phyloP scores from a whole-genome alignment of 2,113 vertebrate genomes.

The Jaculus jaculus region DNA sequence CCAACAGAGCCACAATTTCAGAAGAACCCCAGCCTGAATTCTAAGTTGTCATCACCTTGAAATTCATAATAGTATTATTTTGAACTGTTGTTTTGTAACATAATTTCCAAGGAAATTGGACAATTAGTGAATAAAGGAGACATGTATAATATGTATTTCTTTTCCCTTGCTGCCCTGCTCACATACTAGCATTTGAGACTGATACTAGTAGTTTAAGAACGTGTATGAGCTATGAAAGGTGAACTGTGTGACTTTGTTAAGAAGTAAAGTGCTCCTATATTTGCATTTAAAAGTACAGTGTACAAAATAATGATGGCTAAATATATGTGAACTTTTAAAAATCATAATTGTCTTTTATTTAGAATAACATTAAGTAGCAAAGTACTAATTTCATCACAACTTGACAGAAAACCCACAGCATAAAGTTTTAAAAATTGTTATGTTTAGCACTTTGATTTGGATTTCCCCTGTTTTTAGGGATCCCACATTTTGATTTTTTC shows the following conservation, averaged over 20 bases:
- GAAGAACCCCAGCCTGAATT: background rate
- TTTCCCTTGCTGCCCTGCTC: background rate
- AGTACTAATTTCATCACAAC: background rate
- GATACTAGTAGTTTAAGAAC: background rate
- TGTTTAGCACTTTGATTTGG: background rate
- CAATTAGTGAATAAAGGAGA: background rate
- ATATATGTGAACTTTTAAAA: background rate
- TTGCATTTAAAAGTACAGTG: slow-evolving; percentile 24
- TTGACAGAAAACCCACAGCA: background rate
- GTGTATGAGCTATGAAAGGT: background rate
- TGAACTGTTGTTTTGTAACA: slow-evolving; percentile 36
- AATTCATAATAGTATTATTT: background rate
- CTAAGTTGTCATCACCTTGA: background rate
- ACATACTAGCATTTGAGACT: background rate
- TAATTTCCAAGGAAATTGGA: background rate
- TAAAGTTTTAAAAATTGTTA: background rate
- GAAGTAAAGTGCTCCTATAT: slow-evolving; percentile 17
- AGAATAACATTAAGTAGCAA: background rate
- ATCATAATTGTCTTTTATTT: slow-evolving; percentile 47
- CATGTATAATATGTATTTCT: background rate
- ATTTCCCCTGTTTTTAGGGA: background rate
- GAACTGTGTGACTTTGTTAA: background rate
- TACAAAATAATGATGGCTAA: background rate
- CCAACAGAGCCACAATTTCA: background rate
- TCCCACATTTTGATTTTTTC: slow-evolving; percentile 25